Evolutionary conservation across 2,113 vertebrate genomes (phyloP).

Genomic region (Gorsachius goisagi): DNA sequence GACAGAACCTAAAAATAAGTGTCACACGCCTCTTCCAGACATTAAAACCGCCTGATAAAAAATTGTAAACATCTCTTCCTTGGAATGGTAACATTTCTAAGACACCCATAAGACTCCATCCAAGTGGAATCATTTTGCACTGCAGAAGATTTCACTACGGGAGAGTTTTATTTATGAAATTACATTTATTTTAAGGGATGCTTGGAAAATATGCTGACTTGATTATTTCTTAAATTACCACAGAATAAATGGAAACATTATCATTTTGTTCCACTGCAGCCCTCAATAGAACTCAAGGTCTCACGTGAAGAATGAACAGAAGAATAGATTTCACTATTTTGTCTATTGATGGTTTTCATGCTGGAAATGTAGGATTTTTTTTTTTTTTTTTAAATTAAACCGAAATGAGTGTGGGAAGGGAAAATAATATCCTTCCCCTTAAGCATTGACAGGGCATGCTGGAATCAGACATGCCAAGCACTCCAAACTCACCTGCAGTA

Average conservation of each 20-base stretch:
- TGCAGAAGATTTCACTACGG: not conserved
- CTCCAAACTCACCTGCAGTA: not conserved
- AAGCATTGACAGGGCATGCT: not conserved
- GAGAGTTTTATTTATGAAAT: not conserved
- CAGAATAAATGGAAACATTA: not conserved
- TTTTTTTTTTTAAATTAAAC: not conserved
- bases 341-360: not conserved
- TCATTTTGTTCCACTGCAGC: not conserved
- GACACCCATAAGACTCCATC: not conserved
- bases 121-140: not conserved
- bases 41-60: not conserved
- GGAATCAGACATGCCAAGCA: not conserved
- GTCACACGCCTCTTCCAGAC: not conserved
- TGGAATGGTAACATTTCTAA: not conserved
- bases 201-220: not conserved
- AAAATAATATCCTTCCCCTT: not conserved
- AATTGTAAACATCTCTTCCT: not conserved
- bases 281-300: not conserved
- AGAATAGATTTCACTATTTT: not conserved
- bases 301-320: not conserved
- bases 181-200: not conserved
- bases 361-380: not conserved
- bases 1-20: slow-evolving; percentile 45
- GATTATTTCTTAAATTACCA: not conserved
- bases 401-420: not conserved